Evolutionary conservation across 2,888 invertebrate species (phyloP).

Genomic region (Nectonema munidae): DNA sequence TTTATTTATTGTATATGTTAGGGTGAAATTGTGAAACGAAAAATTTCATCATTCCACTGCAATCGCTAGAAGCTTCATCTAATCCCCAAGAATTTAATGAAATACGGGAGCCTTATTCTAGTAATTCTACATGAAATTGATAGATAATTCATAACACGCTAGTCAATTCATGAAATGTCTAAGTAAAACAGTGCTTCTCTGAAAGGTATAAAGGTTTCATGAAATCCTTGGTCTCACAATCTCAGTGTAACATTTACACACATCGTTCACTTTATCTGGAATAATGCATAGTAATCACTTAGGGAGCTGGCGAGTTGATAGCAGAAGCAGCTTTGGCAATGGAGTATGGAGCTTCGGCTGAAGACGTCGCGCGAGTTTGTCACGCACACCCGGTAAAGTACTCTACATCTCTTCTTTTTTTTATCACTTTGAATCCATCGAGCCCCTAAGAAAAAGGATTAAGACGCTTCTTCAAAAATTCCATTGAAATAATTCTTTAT

Average conservation of each 20-base stretch:
- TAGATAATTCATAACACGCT: too few species aligned
- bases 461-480: conserved; percentile 12
- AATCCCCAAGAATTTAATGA: too few species aligned
- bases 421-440: conserved; percentile 13
- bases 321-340: conserved; percentile 89
- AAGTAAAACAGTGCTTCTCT: too few species aligned
- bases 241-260: neutral
- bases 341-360: conserved; percentile 92
- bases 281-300: conserved; percentile 6
- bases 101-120: too few species aligned
- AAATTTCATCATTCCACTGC: too few species aligned
- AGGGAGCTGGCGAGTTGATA: conserved; percentile 76
- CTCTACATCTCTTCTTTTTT: conserved; percentile 17
- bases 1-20: too few species aligned
- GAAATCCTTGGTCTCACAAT: neutral
- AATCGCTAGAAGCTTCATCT: too few species aligned
- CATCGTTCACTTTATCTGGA: neutral
- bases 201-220: too few species aligned
- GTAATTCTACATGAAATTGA: too few species aligned
- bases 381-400: conserved; percentile 77
- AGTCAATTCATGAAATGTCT: too few species aligned
- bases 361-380: conserved; percentile 86
- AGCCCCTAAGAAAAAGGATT: neutral
- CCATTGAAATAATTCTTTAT: conserved; percentile 7
- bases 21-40: too few species aligned